Evolutionary conservation across 1,140 invertebrate genomes (phyloP), one percentile per base, ranked within the genome.

Genomic region (Belonocnema kinseyi): DNA sequence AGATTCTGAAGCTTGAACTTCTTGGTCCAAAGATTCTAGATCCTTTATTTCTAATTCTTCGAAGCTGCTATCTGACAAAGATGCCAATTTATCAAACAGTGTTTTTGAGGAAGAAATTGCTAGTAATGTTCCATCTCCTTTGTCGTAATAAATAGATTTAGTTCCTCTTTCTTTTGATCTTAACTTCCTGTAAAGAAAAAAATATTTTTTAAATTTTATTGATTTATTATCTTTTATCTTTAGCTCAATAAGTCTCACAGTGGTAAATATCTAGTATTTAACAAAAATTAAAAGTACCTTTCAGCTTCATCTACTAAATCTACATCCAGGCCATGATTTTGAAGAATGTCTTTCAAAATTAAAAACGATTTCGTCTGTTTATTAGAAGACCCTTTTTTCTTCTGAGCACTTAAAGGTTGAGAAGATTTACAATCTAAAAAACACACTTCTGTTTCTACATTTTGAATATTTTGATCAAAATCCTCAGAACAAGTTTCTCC

Each of bases 301-400:
- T 78, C 53, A 1, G 50, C 50, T 17, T 33, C 77, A 2, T 79
- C 79, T 33, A 76, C 61, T 52, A 58, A 17, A 8, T 79, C 40
- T 1, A 76, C 21, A 5, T 77, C 70, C 1, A 85, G 40, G 0
- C 81, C 79, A n/a, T 82, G 72, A n/a, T 80, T 51, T 0, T 50
- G 75, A 17, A 86, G 74, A 11, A 86, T 80, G 33, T 80, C 76
- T 50, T 82, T 83, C n/a, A 85, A 13, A 14, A 74, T 77, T 10
- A 53, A 72, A 17, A 83, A 72, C 13, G 77, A 82, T 12, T 40
- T 46, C 2, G 54, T 12, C 0, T 17, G 40, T 66, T 66, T 33
- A 12, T 33, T 33, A 14, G 13, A 12, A 14, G 14, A 33, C 4
- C 5, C 6, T 14, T 40, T 21, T 6, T 33, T 14, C 58, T 26